phyloP scores from a whole-genome alignment of 2,113 vertebrate species.

The Sterrhoptilus dennistouni region DNA sequence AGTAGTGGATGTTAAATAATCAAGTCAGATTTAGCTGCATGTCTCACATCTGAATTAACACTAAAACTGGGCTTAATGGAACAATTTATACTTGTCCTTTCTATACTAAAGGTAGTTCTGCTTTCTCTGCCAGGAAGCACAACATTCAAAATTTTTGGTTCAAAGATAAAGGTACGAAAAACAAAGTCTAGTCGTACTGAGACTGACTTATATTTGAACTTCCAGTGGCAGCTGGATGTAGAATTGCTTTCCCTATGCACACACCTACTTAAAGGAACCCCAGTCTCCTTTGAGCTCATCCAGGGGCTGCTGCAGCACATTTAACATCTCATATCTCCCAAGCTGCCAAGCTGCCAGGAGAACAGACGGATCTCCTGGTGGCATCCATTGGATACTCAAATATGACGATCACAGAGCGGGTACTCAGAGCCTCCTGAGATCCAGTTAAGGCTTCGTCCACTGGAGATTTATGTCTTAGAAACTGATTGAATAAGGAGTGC shows the following conservation, averaged over 20 bases:
- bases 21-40: background rate
- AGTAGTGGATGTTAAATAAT: background rate
- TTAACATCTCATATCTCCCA: background rate
- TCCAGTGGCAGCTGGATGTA: background rate
- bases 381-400: background rate
- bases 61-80: background rate
- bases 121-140: background rate
- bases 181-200: background rate
- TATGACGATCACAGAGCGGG: background rate
- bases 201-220: background rate
- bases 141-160: background rate
- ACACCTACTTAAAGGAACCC: too few relatives aligned
- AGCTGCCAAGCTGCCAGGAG: background rate
- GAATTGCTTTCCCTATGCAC: background rate
- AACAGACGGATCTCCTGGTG: fast-evolving
- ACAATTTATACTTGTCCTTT: background rate
- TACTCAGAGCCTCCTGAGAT: background rate
- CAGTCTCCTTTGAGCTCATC: background rate
- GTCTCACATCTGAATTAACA: background rate
- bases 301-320: background rate
- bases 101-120: background rate
- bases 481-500: background rate
- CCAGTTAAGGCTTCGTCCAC: fast-evolving
- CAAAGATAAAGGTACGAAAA: background rate
- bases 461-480: background rate